These are phyloP conservation scores for Patella depressa DNA, from an alignment of 2,888 invertebrate species.

Conservation along the genomic window DNA sequence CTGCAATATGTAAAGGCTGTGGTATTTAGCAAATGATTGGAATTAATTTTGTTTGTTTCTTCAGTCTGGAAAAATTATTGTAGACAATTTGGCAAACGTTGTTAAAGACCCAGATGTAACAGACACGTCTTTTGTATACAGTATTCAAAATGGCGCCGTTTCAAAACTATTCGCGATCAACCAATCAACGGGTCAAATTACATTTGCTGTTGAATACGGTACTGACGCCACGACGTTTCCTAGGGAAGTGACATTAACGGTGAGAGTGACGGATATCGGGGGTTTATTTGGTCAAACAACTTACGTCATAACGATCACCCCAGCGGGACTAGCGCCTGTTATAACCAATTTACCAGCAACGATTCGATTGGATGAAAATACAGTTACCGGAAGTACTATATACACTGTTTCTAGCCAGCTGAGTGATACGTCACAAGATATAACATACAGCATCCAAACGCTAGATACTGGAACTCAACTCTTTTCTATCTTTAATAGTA, in stretches of 20 bases:
- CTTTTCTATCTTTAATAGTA: too few relatives aligned
- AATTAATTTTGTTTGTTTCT: too few relatives aligned
- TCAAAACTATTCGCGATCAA: not conserved
- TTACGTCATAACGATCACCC: not conserved
- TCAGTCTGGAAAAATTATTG: too few relatives aligned
- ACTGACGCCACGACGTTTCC: not conserved
- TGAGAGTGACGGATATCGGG: not conserved
- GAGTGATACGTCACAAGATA: too few relatives aligned
- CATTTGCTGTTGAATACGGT: not conserved
- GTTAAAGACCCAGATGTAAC: too few relatives aligned
- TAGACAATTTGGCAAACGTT: too few relatives aligned
- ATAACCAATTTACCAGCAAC: not conserved
- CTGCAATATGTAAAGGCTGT: too few relatives aligned
- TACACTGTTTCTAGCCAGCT: not conserved
- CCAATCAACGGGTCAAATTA: not conserved
- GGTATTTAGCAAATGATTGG: too few relatives aligned
- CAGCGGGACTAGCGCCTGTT: not conserved
- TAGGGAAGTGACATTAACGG: not conserved
- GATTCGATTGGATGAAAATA: not conserved
- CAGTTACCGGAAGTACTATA: not conserved
- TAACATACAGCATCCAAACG: too few relatives aligned
- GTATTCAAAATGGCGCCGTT: too few relatives aligned
- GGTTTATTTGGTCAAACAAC: not conserved
- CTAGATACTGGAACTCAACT: too few relatives aligned
- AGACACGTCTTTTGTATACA: too few relatives aligned